Conservation (phyloP, 1,140 invertebrate genomes). For the Macrotrachela quadricornifera region DNA sequence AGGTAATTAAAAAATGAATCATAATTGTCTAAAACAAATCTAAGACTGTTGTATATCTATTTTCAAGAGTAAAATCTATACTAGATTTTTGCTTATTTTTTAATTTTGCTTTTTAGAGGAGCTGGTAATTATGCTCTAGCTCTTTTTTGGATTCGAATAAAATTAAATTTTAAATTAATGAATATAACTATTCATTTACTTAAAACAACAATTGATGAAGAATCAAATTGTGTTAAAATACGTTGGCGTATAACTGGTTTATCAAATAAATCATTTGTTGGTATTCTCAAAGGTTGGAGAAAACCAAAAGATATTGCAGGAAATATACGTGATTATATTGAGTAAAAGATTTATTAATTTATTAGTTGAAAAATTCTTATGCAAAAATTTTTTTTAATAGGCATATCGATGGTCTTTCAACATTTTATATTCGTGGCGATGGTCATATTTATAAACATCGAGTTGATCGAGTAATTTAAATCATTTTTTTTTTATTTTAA, state of each 20-base stretch:
- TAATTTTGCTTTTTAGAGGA: constrained; percentile 4
- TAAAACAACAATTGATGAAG: constrained; percentile 2
- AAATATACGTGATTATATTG: no score
- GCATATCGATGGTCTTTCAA: constrained; percentile 4
- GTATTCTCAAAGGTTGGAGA: no score
- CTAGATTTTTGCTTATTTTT: neutral
- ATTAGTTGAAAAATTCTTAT: no score
- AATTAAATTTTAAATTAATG: constrained; percentile 2
- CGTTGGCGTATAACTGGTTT: constrained; percentile 2
- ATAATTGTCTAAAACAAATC: no score
- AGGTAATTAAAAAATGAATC: no score
- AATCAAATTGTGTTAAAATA: neutral
- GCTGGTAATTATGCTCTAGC: constrained; percentile 1
- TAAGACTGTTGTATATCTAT: no score
- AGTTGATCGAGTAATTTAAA: neutral
- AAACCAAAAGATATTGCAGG: no score
- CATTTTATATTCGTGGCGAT: constrained; percentile 4
- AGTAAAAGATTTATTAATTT: no score
- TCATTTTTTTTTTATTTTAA: no score
- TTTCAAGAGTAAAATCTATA: no score
- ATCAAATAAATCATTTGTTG: no score
- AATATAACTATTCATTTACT: neutral
- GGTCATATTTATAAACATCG: constrained; percentile 6
- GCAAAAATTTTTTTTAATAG: neutral
- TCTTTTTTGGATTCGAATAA: neutral